Evolutionary conservation across 2,113 vertebrate species (phyloP).

Genomic region (Micromys minutus): DNA sequence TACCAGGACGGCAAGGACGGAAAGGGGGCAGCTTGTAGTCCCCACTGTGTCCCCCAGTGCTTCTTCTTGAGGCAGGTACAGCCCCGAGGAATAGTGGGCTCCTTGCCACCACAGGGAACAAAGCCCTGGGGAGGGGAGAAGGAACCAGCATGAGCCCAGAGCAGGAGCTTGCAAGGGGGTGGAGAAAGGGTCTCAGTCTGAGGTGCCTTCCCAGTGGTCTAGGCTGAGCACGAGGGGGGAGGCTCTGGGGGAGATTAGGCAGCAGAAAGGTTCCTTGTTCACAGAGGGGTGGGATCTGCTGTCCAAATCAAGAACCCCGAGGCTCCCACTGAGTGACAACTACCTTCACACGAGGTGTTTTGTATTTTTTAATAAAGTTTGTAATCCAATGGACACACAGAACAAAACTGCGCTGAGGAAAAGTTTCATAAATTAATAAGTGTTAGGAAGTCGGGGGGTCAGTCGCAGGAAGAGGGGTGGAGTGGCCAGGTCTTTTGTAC

Average conservation of each 20-base stretch:
- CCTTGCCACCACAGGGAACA: not conserved
- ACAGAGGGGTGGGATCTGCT: not conserved
- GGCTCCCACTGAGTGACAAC: conserved; percentile 58
- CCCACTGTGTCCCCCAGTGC: not conserved
- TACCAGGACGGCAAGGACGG: not conserved
- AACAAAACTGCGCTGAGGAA: conserved; percentile 88
- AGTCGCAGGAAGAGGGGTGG: conserved; percentile 54
- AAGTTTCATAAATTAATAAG: conserved; percentile 92
- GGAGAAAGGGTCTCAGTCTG: conserved; percentile 69
- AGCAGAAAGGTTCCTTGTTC: conserved; percentile 68
- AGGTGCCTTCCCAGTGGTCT: conserved; percentile 88
- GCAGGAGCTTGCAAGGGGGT: not conserved
- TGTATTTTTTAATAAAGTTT: conserved; percentile 92
- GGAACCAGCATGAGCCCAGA: no score
- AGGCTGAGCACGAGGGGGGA: conserved; percentile 75
- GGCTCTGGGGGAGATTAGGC: conserved; percentile 58
- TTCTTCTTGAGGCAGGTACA: not conserved
- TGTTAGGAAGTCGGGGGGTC: conserved; percentile 81
- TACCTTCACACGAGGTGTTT: conserved; percentile 80
- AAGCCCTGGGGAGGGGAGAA: not conserved
- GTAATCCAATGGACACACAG: conserved; percentile 92
- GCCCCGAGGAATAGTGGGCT: not conserved
- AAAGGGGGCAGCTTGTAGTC: no score
- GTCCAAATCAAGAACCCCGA: not conserved
- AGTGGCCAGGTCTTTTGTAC: conserved; percentile 80